Evolutionary conservation across 2,888 invertebrate genomes (phyloP).

Genomic region (Brassicogethes aeneus): DNA sequence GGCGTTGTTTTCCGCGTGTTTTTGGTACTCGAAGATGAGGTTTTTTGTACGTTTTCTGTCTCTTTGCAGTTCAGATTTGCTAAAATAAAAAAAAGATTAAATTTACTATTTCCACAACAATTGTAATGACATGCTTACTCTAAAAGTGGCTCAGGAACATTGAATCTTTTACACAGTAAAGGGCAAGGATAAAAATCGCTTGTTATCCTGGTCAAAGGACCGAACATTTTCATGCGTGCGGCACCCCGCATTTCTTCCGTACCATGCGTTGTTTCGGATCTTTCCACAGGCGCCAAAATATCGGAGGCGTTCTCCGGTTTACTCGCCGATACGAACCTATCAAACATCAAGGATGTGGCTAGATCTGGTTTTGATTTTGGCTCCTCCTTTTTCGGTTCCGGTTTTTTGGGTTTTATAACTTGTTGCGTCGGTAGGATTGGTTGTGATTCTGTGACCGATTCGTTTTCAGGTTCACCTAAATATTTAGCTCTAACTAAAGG

Average conservation of each 20-base stretch:
- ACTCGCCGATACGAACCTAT: constrained; percentile 55
- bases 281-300: constrained; percentile 33
- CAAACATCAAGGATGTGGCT: constrained; percentile 34
- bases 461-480: constrained; percentile 26
- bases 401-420: constrained; percentile 4
- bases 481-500: constrained; percentile 28
- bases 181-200: constrained; percentile 75
- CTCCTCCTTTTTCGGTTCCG: not conserved
- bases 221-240: constrained; percentile 68
- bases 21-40: constrained; percentile 74
- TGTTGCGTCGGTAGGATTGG: constrained; percentile 5
- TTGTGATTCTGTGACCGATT: constrained; percentile 17
- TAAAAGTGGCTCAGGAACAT: constrained; percentile 78
- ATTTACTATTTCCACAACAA: not conserved
- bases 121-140: constrained; percentile 41
- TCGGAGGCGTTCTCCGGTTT: constrained; percentile 40
- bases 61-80: constrained; percentile 8
- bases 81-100: constrained; percentile 10
- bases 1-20: constrained; percentile 27
- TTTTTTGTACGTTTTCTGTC: constrained; percentile 56
- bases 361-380: constrained; percentile 10
- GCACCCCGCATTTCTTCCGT: constrained; percentile 56
- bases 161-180: constrained; percentile 84
- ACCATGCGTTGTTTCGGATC: constrained; percentile 33
- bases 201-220: constrained; percentile 59